Evolutionary conservation across 2,888 invertebrate genomes (phyloP), one percentile per base, ranked within the genome.

Genomic region (Plemyria rubiginata): DNA sequence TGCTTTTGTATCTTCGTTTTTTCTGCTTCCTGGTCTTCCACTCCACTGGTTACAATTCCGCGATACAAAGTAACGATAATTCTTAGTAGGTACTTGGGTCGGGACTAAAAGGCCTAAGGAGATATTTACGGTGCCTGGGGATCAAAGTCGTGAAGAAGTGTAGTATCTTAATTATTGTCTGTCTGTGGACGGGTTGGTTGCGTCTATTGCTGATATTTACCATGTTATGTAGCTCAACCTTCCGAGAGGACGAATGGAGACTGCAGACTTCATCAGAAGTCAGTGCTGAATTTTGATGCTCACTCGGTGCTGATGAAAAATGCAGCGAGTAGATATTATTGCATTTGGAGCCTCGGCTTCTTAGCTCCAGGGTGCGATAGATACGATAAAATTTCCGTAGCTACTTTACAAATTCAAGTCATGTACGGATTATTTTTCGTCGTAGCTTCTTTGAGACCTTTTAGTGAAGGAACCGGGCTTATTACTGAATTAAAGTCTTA

Each of bases 241-340:
- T 54, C 58, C 56, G 41, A 54, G 62, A 64, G 57, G 64, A 62
- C 53, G 45, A 58, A 62, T 46, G 60, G 63, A 60, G 67, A 63
- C 64, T 67, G 60, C 62, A 60, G 67, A 63, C 64, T 67, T 61
- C 61, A 65, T 70, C 70, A 74, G 65, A 64, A 64, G 70, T 66
- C 65, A 48, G 64, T 68, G 68, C 74, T 76, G 75, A 77, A 76
- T 76, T 73, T 74, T 76, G 72, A 76, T 75, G 68, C 67, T 73
- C 73, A 70, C 56, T 57, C 70, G 62, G 53, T 60, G 55, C 66
- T 70, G 66, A 79, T 81, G 78, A 78, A 82, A 82, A 82, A 84
- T 84, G 81, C 82, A 84, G 70, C 65, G 68, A 40, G 16, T 45
- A 55, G 57, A 64, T 62, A 60, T 72, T 72, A 78, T 78, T 78